Conservation (phyloP, 2,113 vertebrate species). For the Cheilinus undulatus region DNA sequence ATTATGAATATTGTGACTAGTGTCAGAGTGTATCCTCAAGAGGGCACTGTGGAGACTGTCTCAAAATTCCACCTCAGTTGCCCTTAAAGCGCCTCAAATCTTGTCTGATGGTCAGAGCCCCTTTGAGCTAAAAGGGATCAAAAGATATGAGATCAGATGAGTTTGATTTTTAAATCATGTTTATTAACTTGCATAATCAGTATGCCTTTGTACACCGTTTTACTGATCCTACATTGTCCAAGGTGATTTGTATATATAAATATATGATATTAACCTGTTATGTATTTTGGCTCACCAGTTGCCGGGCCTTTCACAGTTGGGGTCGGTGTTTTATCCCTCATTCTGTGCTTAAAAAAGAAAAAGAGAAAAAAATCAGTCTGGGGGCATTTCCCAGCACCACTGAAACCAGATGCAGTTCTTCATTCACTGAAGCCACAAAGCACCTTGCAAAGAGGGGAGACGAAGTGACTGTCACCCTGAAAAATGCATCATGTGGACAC, state of each 20-base stretch:
- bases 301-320: conserved; percentile 71
- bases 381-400: conserved; percentile 59
- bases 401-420: conserved; percentile 84
- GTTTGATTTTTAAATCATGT: conserved; percentile 79
- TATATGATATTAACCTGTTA: conserved; percentile 80
- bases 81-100: conserved; percentile 78
- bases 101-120: conserved; percentile 64
- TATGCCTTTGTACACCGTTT: conserved; percentile 82
- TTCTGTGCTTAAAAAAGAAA: conserved; percentile 51
- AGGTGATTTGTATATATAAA: conserved; percentile 83
- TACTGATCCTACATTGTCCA: conserved; percentile 79
- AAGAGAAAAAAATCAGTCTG: conserved; percentile 54
- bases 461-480: conserved; percentile 64
- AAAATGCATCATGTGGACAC: conserved; percentile 72
- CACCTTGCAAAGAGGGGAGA: conserved; percentile 73
- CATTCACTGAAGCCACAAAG: conserved; percentile 81
- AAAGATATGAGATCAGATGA: conserved; percentile 65
- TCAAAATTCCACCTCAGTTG: conserved; percentile 74
- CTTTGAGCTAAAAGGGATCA: conserved; percentile 65
- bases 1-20: conserved; percentile 73
- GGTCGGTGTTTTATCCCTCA: conserved; percentile 57
- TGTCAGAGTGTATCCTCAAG: conserved; percentile 76
- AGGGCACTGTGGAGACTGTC: conserved; percentile 75
- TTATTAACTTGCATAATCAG: conserved; percentile 78
- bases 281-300: conserved; percentile 77